These are phyloP conservation scores for Halocaridina rubra DNA, from an alignment of 2,888 invertebrate genomes.

Conservation along the genomic window DNA sequence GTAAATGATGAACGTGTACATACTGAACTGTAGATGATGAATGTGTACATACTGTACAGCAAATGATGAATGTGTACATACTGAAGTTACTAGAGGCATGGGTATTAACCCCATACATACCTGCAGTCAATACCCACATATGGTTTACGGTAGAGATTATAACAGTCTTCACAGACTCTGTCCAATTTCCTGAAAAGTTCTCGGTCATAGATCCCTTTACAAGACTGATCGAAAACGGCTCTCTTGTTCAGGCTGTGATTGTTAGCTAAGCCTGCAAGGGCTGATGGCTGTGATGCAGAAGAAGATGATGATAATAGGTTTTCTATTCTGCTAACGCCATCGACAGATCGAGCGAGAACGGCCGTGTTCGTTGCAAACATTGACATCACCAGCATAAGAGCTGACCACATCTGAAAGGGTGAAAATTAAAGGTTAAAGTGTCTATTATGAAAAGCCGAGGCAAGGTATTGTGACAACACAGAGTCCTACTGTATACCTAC, in stretches of 20 bases:
- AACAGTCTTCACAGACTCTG: slow-evolving; percentile 59
- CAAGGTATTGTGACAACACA: no score
- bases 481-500: no score
- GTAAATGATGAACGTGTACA: background rate
- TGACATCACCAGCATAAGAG: no score
- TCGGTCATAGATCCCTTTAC: slow-evolving; percentile 55
- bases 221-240: slow-evolving; percentile 27
- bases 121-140: slow-evolving; percentile 51
- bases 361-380: no score
- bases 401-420: no score
- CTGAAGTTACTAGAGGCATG: no score
- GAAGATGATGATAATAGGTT: background rate
- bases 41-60: background rate
- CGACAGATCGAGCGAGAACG: no score
- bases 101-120: no score
- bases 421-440: no score
- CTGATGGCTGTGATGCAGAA: background rate
- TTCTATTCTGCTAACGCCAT: no score
- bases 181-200: slow-evolving; percentile 42
- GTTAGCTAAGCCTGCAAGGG: background rate
- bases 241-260: slow-evolving; percentile 21
- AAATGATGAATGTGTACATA: no score
- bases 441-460: no score
- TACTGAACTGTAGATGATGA: background rate
- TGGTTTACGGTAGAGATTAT: slow-evolving; percentile 61